phyloP scores from a whole-genome alignment of 2,888 invertebrate genomes.

The Drosophila neonasuta region DNA sequence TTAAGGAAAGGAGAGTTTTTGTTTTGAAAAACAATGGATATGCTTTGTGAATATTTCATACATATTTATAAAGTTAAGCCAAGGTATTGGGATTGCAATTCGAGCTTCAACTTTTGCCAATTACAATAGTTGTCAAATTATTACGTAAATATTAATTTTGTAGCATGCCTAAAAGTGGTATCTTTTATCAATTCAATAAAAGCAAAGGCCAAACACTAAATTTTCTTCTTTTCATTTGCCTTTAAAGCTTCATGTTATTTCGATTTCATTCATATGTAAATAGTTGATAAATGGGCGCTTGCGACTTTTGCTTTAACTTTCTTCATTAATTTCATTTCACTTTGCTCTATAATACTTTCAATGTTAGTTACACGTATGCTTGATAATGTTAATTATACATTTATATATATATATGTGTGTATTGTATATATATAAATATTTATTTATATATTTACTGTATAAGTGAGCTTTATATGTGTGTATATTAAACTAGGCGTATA shows the following conservation, averaged over 20 bases:
- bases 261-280: constrained; percentile 60
- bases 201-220: constrained; percentile 59
- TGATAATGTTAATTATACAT: constrained; percentile 70
- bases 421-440: constrained; percentile 10
- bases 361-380: constrained; percentile 75
- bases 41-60: constrained; percentile 68
- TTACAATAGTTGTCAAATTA: constrained; percentile 53
- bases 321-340: constrained; percentile 41
- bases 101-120: constrained; percentile 58
- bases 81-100: constrained; percentile 54
- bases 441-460: constrained; percentile 49
- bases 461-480: constrained; percentile 60
- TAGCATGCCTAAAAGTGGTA: constrained; percentile 48
- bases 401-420: constrained; percentile 41
- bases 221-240: constrained; percentile 50
- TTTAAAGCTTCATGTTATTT: constrained; percentile 71
- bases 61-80: constrained; percentile 51
- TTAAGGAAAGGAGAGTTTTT: constrained; percentile 42
- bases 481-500: constrained; percentile 59
- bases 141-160: constrained; percentile 36
- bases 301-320: constrained; percentile 61
- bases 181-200: constrained; percentile 32
- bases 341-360: constrained; percentile 67
- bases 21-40: constrained; percentile 77
- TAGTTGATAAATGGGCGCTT: constrained; percentile 73